Evolutionary conservation across 2,113 vertebrate genomes (phyloP), one percentile per base, ranked within the genome.

Genomic region (Oxygymnocypris stewartii): DNA sequence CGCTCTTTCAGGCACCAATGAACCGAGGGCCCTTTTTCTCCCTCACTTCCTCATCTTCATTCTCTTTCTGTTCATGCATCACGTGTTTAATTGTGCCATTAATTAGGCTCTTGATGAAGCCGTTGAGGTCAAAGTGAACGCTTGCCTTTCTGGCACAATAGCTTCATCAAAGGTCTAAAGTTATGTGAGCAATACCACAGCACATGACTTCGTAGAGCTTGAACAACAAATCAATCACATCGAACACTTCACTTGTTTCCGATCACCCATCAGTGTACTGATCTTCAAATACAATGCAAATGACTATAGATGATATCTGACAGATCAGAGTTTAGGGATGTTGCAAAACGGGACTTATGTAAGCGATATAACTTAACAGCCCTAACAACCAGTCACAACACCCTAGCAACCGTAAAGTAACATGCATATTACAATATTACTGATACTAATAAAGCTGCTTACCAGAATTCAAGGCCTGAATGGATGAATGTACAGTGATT

Each of bases 41-140:
- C 61, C 69, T 47, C 28, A 10, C 59, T 35, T 54, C 51, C 51
- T 71, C 73, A n/a, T n/a, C n/a, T n/a, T 79, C 31, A n/a, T 67
- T 63, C 49, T 31, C 3, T 54, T 12, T 71, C 37, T 73, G 20
- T 35, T 84, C 74, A 6, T 49, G 9, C 73, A 71, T 78, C 31
- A 79, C 71, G 4, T 87, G 86, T 67, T 88, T 88, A 89, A 89
- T 85, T 86, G 78, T 82, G 84, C 77, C 74, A 86, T 86, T 86
- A 84, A 89, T 84, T 78, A 84, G 59, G 35, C 25, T 25, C 69
- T 75, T 87, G 63, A 85, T 75, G 37, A 84, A 67, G 75, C 44
- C 25, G 23, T 71, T 67, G 25, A 74, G 79, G 69, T 76, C 84
- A 84, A 59, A 20, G 57, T 63, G 65, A 78, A 23, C 9, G 82